These are phyloP conservation scores for Drosophila melanica DNA, from an alignment of 1,140 invertebrate genomes.

Conservation along the genomic window DNA sequence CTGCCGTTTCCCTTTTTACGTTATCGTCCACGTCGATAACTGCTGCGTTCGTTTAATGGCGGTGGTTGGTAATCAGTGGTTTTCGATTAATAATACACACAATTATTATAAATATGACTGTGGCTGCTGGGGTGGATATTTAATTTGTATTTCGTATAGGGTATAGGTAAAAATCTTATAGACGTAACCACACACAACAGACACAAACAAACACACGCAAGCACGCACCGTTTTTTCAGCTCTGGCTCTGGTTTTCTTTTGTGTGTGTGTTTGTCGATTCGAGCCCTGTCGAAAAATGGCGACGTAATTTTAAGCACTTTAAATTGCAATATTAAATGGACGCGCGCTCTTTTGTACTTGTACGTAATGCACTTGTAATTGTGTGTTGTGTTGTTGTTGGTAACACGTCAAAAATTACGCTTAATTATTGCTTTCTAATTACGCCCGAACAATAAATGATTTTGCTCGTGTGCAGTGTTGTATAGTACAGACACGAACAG, in stretches of 20 bases:
- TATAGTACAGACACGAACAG: slow-evolving; percentile 5
- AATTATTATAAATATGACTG: slow-evolving; percentile 33
- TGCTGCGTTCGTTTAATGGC: slow-evolving; percentile 41
- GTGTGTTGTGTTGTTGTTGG: slow-evolving; percentile 61
- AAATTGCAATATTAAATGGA: slow-evolving; percentile 35
- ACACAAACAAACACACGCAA: slow-evolving; percentile 64
- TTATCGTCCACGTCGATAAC: slow-evolving; percentile 56
- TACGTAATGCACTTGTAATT: slow-evolving; percentile 32
- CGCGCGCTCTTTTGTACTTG: slow-evolving; percentile 37
- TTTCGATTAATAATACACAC: slow-evolving; percentile 48
- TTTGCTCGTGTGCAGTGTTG: slow-evolving; percentile 32
- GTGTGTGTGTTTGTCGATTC: slow-evolving; percentile 50
- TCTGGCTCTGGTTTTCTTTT: slow-evolving; percentile 60
- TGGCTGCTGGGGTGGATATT: slow-evolving; percentile 19
- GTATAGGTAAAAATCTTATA: slow-evolving; percentile 58
- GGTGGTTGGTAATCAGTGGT: slow-evolving; percentile 64
- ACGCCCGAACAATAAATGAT: slow-evolving; percentile 54
- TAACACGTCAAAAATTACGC: slow-evolving; percentile 67
- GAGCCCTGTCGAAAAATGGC: slow-evolving; percentile 68
- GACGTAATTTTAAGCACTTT: slow-evolving; percentile 66
- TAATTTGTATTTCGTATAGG: slow-evolving; percentile 29
- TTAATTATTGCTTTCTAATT: slow-evolving; percentile 81
- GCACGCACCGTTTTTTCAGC: slow-evolving; percentile 59
- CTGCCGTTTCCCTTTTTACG: slow-evolving; percentile 24
- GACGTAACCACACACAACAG: slow-evolving; percentile 63